Conservation (phyloP, 53 echinoderm and acorn worm species). For the Luidia sarsii region DNA sequence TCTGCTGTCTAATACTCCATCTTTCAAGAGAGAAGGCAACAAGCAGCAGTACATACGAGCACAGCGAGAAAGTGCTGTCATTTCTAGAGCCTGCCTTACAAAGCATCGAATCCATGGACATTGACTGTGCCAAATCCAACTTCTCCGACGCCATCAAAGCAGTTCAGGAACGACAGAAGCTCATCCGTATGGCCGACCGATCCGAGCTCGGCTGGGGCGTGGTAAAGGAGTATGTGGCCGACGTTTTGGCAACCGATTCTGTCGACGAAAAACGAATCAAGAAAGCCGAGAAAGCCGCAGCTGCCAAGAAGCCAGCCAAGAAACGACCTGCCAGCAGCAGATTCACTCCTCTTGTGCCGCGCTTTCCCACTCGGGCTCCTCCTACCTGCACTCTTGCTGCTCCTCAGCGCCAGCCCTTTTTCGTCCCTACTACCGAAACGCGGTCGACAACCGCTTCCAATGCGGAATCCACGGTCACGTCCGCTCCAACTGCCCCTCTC, state of each 20-base stretch:
- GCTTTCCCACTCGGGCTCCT: not conserved
- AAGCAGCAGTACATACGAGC: constrained; percentile 25
- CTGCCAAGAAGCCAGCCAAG: constrained; percentile 12
- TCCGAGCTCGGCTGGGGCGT: constrained; percentile 7
- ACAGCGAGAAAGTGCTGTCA: constrained; percentile 51
- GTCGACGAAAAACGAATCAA: constrained; percentile 9
- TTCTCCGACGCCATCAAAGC: not conserved
- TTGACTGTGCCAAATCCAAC: not conserved
- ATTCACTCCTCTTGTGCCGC: not conserved
- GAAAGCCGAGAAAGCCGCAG: constrained; percentile 21
- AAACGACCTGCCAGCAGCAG: not conserved
- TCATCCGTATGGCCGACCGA: constrained; percentile 7
- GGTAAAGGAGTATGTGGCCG: not conserved
- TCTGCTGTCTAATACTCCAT: not conserved
- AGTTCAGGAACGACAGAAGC: constrained; percentile 28
- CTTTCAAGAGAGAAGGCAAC: constrained; percentile 24
- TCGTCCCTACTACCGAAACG: constrained; percentile 11
- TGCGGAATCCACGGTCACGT: constrained; percentile 31
- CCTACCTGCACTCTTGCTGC: not conserved
- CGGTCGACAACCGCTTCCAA: constrained; percentile 16
- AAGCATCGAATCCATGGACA: constrained; percentile 12
- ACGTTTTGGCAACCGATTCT: not conserved
- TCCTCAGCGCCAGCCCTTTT: constrained; percentile 21
- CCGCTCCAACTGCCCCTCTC: constrained; percentile 9
- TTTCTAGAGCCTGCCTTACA: constrained; percentile 17